Conservation (phyloP, 2,797 vertebrate genomes). For the Harpagifer antarcticus region DNA sequence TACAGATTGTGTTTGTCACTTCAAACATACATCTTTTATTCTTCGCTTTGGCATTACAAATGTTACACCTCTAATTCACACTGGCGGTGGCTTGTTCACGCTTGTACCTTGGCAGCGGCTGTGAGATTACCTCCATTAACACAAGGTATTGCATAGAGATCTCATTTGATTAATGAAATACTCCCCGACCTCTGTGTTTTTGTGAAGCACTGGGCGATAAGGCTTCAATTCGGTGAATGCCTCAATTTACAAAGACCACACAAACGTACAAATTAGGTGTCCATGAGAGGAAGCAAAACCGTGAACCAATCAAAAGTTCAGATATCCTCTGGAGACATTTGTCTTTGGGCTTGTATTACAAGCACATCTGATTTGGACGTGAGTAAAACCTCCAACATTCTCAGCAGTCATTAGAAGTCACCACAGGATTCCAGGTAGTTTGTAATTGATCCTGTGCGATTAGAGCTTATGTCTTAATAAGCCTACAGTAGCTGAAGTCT, state of each 20-base stretch:
- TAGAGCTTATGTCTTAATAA: slow-evolving; percentile 51
- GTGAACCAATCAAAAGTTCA: slow-evolving; percentile 31
- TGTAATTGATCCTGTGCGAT: slow-evolving; percentile 59
- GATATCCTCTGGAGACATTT: slow-evolving; percentile 39
- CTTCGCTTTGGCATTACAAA: slow-evolving; percentile 17
- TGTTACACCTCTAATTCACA: background rate
- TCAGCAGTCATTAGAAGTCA: slow-evolving; percentile 50
- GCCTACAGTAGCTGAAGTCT: slow-evolving; percentile 42
- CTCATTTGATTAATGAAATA: slow-evolving; percentile 64
- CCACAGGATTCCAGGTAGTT: slow-evolving; percentile 50
- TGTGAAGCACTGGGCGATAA: slow-evolving; percentile 35
- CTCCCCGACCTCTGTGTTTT: slow-evolving; percentile 39
- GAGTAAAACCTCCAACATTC: slow-evolving; percentile 48
- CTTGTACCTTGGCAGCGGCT: slow-evolving; percentile 17
- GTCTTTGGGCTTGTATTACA: slow-evolving; percentile 28
- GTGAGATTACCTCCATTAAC: slow-evolving; percentile 39
- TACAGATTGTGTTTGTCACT: slow-evolving; percentile 18
- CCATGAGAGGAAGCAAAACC: slow-evolving; percentile 8
- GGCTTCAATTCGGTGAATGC: slow-evolving; percentile 16
- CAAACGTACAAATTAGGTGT: slow-evolving; percentile 37
- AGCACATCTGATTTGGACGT: slow-evolving; percentile 25
- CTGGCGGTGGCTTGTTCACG: slow-evolving; percentile 19
- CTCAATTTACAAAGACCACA: slow-evolving; percentile 41
- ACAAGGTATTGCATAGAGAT: slow-evolving; percentile 28
- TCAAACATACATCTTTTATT: slow-evolving; percentile 6